These are phyloP conservation scores for Cyrtorhinus lividipennis DNA, from an alignment of 1,140 invertebrate species.

Conservation along the genomic window DNA sequence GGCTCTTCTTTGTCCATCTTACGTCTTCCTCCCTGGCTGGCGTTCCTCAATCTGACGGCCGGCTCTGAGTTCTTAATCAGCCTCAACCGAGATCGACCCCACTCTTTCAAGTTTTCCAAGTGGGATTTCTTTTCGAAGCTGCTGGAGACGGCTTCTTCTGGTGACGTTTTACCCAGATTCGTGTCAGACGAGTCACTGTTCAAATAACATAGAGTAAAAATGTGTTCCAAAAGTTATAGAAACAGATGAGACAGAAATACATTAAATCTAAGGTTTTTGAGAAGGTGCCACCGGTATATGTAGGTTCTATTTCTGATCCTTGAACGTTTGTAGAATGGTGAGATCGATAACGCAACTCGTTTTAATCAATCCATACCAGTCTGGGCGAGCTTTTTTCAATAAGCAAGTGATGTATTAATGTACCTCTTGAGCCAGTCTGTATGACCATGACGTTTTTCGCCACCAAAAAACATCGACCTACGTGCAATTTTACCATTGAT, in stretches of 20 bases:
- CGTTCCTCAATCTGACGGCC: conserved; percentile 22
- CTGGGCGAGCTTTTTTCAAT: too few species aligned
- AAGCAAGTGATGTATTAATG: too few species aligned
- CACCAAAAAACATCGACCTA: too few species aligned
- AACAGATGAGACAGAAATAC: not conserved
- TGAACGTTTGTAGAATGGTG: too few species aligned
- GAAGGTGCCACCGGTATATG: not conserved
- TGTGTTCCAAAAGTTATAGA: too few species aligned
- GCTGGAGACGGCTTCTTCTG: conserved; percentile 32
- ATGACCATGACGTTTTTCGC: too few species aligned
- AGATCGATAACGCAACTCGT: too few species aligned
- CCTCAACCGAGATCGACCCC: conserved; percentile 60
- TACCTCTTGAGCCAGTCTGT: too few species aligned
- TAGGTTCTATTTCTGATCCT: too few species aligned
- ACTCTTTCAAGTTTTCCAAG: conserved; percentile 65
- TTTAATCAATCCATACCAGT: too few species aligned
- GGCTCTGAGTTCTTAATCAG: conserved; percentile 42
- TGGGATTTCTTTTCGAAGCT: conserved; percentile 54
- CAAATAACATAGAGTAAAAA: conserved; percentile 17
- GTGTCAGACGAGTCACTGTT: conserved; percentile 39
- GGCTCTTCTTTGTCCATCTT: conserved; percentile 41
- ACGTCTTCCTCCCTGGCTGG: conserved; percentile 17
- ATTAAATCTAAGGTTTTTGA: conserved; percentile 2
- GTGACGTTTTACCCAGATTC: conserved; percentile 29
- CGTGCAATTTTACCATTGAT: too few species aligned